phyloP scores from a whole-genome alignment of 2,797 vertebrate species.

The Columba guinea region DNA sequence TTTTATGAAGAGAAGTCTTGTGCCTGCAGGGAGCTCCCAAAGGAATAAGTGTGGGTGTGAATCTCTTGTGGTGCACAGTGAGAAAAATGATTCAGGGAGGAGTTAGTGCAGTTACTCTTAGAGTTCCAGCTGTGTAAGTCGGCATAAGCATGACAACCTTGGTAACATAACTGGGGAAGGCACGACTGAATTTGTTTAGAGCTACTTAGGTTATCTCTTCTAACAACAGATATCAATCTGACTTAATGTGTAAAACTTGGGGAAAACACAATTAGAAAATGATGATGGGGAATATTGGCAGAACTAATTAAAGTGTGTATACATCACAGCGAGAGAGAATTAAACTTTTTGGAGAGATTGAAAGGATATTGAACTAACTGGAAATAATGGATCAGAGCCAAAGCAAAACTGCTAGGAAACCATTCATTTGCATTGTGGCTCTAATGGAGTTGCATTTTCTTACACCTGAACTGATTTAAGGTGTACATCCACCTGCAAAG shows the following conservation, averaged over 20 bases:
- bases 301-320: neutral
- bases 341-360: neutral
- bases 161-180: neutral
- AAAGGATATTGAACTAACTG: neutral
- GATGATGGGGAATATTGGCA: neutral
- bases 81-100: neutral
- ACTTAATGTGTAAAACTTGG: neutral
- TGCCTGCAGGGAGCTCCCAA: neutral
- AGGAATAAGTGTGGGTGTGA: neutral
- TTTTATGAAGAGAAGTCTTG: neutral
- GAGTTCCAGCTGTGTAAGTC: neutral
- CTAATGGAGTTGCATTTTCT: neutral
- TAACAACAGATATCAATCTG: neutral
- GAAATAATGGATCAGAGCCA: neutral
- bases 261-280: neutral
- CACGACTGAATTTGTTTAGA: neutral
- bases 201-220: neutral
- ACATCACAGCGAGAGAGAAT: neutral
- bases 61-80: neutral
- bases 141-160: neutral
- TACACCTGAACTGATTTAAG: neutral
- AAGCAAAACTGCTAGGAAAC: neutral
- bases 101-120: neutral
- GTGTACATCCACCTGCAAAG: neutral
- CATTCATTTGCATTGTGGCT: neutral